phyloP scores from a whole-genome alignment of 1,140 invertebrate genomes.

The Drosophila yakuba region DNA sequence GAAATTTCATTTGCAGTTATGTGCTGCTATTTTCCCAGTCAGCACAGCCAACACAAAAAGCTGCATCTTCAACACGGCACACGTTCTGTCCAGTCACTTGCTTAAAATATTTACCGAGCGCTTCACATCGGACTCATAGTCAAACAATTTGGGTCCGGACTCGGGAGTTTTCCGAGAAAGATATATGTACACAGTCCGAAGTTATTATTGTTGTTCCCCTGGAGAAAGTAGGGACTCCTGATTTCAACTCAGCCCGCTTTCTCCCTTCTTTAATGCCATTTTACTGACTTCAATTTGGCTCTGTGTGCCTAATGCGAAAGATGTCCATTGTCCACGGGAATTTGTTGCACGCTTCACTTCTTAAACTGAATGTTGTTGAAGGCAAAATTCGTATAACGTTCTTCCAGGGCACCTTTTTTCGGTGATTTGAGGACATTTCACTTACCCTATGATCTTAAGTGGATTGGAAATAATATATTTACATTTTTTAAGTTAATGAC shows the following conservation, averaged over 20 bases:
- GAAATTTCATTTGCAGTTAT: slow-evolving; percentile 83
- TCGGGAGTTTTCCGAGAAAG: slow-evolving; percentile 24
- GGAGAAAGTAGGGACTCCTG: slow-evolving; percentile 1
- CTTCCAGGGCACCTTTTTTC: slow-evolving; percentile 35
- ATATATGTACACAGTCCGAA: slow-evolving; percentile 43
- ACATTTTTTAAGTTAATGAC: no score
- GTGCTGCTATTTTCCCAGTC: slow-evolving; percentile 65
- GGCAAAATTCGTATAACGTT: slow-evolving; percentile 62
- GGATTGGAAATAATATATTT: background rate
- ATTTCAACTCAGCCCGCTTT: background rate
- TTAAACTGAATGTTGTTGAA: slow-evolving; percentile 51
- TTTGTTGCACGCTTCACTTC: slow-evolving; percentile 63
- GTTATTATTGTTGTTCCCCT: slow-evolving; percentile 34
- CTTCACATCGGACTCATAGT: slow-evolving; percentile 75
- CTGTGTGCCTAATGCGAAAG: slow-evolving; percentile 49
- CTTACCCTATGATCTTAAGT: background rate
- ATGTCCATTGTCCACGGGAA: slow-evolving; percentile 38
- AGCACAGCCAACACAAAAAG: slow-evolving; percentile 46
- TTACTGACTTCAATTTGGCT: slow-evolving; percentile 42
- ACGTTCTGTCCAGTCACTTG: slow-evolving; percentile 45
- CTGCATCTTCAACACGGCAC: slow-evolving; percentile 29
- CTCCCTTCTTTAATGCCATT: slow-evolving; percentile 34
- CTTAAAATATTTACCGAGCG: slow-evolving; percentile 76
- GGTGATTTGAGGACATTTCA: slow-evolving; percentile 7
- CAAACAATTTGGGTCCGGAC: slow-evolving; percentile 64